Conservation (phyloP, 2,888 invertebrate genomes). For the Hirtodrosophila cameraria region DNA sequence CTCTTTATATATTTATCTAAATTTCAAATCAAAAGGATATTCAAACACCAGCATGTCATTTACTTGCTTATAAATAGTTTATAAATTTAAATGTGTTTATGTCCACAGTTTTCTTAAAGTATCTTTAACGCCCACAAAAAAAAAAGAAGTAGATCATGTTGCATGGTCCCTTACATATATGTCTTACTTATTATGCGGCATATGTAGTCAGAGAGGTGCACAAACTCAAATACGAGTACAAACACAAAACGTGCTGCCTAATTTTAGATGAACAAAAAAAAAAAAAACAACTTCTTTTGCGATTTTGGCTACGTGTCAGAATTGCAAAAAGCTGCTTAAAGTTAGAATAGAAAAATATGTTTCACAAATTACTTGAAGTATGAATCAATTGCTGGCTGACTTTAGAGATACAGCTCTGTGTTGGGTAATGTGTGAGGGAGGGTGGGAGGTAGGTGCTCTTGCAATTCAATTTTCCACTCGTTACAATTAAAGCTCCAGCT, state of each 20-base stretch:
- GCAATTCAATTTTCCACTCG: slow-evolving; percentile 71
- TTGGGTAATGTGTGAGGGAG: background rate
- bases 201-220: slow-evolving; percentile 54
- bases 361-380: slow-evolving; percentile 38
- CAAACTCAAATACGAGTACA: slow-evolving; percentile 33
- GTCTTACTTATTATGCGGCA: slow-evolving; percentile 70
- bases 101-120: background rate
- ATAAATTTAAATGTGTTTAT: too few species aligned
- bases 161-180: slow-evolving; percentile 20
- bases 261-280: slow-evolving; percentile 50
- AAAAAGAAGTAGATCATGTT: slow-evolving; percentile 6
- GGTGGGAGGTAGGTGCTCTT: slow-evolving; percentile 4
- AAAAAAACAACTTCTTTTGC: slow-evolving; percentile 13
- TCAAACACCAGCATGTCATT: too few species aligned
- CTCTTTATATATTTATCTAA: too few species aligned
- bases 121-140: slow-evolving; percentile 9
- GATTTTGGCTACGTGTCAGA: slow-evolving; percentile 43
- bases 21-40: too few species aligned
- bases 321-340: slow-evolving; percentile 52
- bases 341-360: slow-evolving; percentile 48
- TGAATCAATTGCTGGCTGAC: slow-evolving; percentile 50
- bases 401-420: too few species aligned
- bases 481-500: slow-evolving; percentile 63
- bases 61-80: too few species aligned
- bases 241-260: slow-evolving; percentile 64